Evolutionary conservation across 2,797 vertebrate genomes (phyloP).

Genomic region (Thunnus albacares): DNA sequence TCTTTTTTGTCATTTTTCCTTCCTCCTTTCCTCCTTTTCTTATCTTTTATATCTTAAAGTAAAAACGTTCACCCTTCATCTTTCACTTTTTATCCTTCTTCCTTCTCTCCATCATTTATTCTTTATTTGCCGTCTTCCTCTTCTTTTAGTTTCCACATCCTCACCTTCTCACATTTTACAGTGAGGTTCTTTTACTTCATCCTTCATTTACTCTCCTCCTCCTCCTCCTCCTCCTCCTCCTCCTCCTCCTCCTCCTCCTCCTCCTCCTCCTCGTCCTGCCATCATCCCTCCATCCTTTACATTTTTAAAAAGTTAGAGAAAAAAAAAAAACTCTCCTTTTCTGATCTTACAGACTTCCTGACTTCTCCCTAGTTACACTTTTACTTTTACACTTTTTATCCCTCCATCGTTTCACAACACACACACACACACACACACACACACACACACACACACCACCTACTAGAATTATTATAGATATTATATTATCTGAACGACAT

Average conservation of each 20-base stretch:
- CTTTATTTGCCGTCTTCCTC: neutral
- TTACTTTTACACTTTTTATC: neutral
- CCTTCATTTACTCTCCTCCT: no score
- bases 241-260: no score
- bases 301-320: neutral
- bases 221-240: no score
- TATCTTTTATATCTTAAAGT: neutral
- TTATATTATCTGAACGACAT: slow-evolving; percentile 59
- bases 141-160: no score
- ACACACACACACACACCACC: slow-evolving; percentile 19
- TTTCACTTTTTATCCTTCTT: no score
- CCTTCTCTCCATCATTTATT: no score
- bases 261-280: no score
- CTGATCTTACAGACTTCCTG: no score
- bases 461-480: slow-evolving; percentile 54
- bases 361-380: neutral
- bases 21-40: neutral
- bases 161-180: no score
- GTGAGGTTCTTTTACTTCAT: no score
- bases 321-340: neutral
- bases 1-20: no score
- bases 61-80: neutral
- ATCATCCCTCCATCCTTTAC: neutral
- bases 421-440: slow-evolving; percentile 29
- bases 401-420: slow-evolving; percentile 4